phyloP scores from a whole-genome alignment of 2,797 vertebrate species.

The Mormyrops attenuatus region DNA sequence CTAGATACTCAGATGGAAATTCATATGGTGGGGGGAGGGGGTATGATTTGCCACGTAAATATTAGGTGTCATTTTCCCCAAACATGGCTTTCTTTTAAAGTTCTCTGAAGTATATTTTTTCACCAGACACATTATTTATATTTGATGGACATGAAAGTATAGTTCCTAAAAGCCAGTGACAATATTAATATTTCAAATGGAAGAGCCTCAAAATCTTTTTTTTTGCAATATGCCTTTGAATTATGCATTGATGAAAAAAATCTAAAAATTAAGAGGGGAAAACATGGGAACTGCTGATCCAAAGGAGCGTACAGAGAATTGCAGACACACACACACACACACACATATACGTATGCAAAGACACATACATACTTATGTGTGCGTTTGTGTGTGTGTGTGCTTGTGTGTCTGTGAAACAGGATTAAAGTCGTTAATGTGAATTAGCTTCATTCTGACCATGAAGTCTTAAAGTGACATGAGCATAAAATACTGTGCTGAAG shows the following conservation, averaged over 20 bases:
- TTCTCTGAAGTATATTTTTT: not conserved
- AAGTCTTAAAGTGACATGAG: not conserved
- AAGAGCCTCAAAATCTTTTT: not conserved
- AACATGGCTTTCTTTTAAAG: not conserved
- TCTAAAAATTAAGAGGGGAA: not conserved
- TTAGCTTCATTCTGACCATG: not conserved
- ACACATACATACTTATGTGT: too few species aligned
- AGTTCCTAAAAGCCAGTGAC: not conserved
- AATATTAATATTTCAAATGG: conserved; percentile 1
- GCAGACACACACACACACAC: too few species aligned
- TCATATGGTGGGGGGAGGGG: not conserved
- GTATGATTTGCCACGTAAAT: not conserved
- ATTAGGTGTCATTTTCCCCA: not conserved
- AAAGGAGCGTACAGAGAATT: not conserved
- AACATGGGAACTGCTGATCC: not conserved
- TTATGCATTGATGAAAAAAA: not conserved
- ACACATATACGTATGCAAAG: not conserved
- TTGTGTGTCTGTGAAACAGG: not conserved
- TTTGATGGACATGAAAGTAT: not conserved
- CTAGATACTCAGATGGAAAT: not conserved
- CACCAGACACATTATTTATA: not conserved
- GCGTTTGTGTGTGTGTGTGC: too few species aligned
- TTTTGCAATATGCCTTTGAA: not conserved
- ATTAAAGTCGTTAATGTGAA: not conserved
- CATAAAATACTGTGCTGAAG: not conserved